Evolutionary conservation across 2,888 invertebrate species (phyloP), one percentile per base, ranked within the genome.

Genomic region (Melanotus villosus): DNA sequence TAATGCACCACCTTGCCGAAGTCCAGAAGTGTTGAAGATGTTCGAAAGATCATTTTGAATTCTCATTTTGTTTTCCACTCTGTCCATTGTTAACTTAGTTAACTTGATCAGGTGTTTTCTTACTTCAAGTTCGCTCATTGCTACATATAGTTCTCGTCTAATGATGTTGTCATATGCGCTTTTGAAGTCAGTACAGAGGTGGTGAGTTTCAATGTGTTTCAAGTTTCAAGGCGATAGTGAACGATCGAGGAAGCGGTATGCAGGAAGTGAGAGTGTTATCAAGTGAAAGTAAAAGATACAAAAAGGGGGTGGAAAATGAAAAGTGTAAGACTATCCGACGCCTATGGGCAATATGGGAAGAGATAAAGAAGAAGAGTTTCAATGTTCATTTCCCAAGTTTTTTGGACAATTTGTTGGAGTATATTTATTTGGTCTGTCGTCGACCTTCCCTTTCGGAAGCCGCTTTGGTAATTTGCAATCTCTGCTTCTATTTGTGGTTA

Each of bases 371-470:
- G n/a, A n/a, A 5, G 26, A 7, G 43, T 43, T 43, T 43, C 43
- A 7, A 43, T 43, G 16, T 16, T 43, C 16, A 12, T 43, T 16
- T 43, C 43, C 43, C 47, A 47, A 5, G 47, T 47, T 47, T 47
- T 21, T 47, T 21, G 16, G 12, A 16, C 16, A 16, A 43, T 43
- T 43, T 21, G 19, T 47, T n/a, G 4, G n/a, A 47, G 47, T 1
- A 10, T 23, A 47, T 21, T 21, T 19, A 47, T 26, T 47, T 21
- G 47, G n/a, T 47, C 47, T 4, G 23, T 47, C 23, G 26, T 6
- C 10, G 19, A 47, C 21, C 23, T 47, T 5, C 23, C 47, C n/a
- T 47, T 47, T 2, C 18, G 43, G 10, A 43, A 43, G 14, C 43
- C 43, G 14, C 43, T 5, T 38, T 38, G 5, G 3, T 26, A 26